These are phyloP conservation scores for Nephrotoma flavescens DNA, from an alignment of 2,888 invertebrate species.

Conservation along the genomic window DNA sequence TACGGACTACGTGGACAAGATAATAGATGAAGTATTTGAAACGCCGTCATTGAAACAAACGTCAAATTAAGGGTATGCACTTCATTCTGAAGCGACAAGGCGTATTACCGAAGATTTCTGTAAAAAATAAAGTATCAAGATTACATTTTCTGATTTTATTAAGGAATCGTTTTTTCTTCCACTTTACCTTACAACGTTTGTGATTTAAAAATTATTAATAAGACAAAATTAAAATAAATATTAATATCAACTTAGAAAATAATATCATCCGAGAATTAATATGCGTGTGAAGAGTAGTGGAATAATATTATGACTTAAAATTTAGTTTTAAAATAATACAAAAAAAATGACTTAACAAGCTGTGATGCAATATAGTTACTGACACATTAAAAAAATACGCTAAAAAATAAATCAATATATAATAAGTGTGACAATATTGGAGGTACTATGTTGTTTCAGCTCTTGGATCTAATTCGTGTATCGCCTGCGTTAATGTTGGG, in stretches of 20 bases:
- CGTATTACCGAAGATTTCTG: too few species aligned
- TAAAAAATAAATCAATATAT: neutral
- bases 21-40: too few species aligned
- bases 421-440: neutral
- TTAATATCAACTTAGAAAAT: neutral
- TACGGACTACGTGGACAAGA: too few species aligned
- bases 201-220: neutral
- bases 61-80: too few species aligned
- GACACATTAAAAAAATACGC: neutral
- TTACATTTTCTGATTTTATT: neutral
- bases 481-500: constrained; percentile 47
- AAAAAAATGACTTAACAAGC: neutral
- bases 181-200: neutral
- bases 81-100: too few species aligned
- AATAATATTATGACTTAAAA: neutral
- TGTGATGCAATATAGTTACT: neutral
- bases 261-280: neutral
- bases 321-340: neutral
- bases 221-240: neutral
- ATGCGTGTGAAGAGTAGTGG: neutral
- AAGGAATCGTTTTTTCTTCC: neutral
- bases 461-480: constrained; percentile 39
- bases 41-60: too few species aligned
- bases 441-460: constrained; percentile 25
- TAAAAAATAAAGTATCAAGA: neutral